Evolutionary conservation across 2,888 invertebrate species (phyloP).

Genomic region (Chymomyza amoena): DNA sequence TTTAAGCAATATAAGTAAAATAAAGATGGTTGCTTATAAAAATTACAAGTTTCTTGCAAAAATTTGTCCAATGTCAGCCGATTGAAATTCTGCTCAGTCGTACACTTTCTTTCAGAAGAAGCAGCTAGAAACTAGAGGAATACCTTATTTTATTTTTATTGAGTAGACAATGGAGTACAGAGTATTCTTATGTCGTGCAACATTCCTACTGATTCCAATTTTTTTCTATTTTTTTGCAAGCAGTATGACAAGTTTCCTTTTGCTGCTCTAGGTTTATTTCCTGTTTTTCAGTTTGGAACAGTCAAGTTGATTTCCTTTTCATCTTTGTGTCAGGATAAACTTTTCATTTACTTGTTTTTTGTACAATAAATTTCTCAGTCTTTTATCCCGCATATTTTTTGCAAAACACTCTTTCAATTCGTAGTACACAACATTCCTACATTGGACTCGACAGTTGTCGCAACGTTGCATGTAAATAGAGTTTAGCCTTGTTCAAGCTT

Average conservation of each 20-base stretch:
- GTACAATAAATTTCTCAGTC: neutral
- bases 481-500: slow-evolving; percentile 44
- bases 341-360: slow-evolving; percentile 52
- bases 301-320: slow-evolving; percentile 60
- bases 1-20: too few relatives aligned
- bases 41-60: too few relatives aligned
- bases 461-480: neutral
- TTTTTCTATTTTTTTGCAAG: neutral
- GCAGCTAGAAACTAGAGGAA: too few relatives aligned
- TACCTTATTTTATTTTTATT: too few relatives aligned
- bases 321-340: slow-evolving; percentile 41
- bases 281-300: slow-evolving; percentile 45
- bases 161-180: too few relatives aligned
- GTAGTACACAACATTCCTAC: neutral
- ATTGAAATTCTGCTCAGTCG: too few relatives aligned
- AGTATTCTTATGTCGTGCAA: too few relatives aligned
- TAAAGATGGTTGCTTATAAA: too few relatives aligned
- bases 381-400: slow-evolving; percentile 1
- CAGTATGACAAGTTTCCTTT: neutral
- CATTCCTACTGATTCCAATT: neutral
- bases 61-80: too few relatives aligned
- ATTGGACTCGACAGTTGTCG: neutral
- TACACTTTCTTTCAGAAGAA: too few relatives aligned
- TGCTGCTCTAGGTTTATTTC: slow-evolving; percentile 29
- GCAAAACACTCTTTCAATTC: neutral